Evolutionary conservation across 2,888 invertebrate genomes (phyloP), one percentile per base, ranked within the genome.

Genomic region (Malachius bipustulatus): DNA sequence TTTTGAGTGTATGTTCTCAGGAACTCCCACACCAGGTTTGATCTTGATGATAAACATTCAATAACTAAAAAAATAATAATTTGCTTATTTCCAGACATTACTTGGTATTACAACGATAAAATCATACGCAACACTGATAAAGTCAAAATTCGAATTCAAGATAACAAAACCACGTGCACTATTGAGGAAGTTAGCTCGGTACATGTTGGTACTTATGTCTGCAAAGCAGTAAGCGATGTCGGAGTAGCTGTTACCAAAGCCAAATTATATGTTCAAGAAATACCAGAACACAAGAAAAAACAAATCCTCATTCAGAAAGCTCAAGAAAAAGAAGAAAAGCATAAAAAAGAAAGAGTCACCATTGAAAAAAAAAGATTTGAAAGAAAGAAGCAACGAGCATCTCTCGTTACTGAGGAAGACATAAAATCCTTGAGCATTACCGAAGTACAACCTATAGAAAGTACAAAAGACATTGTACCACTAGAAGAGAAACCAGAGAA

Each of bases 91-190:
- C 33, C 64, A 85, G 88, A 85, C 68, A 76, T 88, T 45, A 73
- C 82, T 52, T 89, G 89, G 89, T 87, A 82, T 61, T 82, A 78
- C 60, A 77, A 87, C 55, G 80, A 83, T 55, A 80, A 81, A 62
- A 70, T 83, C 35, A 67, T 89, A 45, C 72, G 77, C 49, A 81
- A 78, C 43, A 78, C 82, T 30, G 76, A 81, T 34, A 74, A 77
- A 53, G 67, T 79, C 46, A 73, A 75, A 53, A 72, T 89, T 42
- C 70, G 72, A 49, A 77, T 81, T 43, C 68, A 73, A 50, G 80
- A 84, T 37, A 73, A 77, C 41, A 75, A 67, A 49, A 79, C 87
- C 2, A 67, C 71, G n/a, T 71, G 83, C 45, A 76, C 71, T 14
- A 75, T 90, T 41, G 63, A 67, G 35, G 72, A 70, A 49, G 77